These are phyloP conservation scores for Zaprionus ornatus DNA, from an alignment of 1,140 invertebrate species.

Conservation along the genomic window DNA sequence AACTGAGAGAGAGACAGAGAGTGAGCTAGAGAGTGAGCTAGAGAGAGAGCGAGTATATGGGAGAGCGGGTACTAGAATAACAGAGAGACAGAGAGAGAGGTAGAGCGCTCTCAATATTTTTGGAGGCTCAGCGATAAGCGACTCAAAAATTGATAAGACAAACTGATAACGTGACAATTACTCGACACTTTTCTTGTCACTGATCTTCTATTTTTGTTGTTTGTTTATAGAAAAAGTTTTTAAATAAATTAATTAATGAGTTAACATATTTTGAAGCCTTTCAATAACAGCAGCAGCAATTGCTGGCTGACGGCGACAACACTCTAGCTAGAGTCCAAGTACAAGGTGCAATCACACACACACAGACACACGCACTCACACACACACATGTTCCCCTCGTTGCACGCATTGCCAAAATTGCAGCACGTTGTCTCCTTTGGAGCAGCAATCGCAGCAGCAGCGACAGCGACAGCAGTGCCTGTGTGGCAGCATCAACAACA, in stretches of 20 bases:
- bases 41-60: not conserved
- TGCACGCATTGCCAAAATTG: constrained; percentile 42
- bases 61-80: not conserved
- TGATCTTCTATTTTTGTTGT: constrained; percentile 8
- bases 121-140: not conserved
- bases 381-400: not conserved
- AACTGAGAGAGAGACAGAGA: constrained; percentile 11
- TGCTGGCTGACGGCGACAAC: too few species aligned
- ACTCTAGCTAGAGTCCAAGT: not conserved
- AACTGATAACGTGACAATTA: constrained; percentile 13
- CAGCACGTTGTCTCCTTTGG: constrained; percentile 15
- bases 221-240: not conserved
- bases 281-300: not conserved
- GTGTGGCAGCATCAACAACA: constrained; percentile 1
- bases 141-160: constrained; percentile 16
- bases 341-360: not conserved
- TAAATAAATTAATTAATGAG: not conserved
- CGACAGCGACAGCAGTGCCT: not conserved
- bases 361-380: not conserved
- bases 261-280: not conserved
- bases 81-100: not conserved
- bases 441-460: not conserved
- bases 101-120: not conserved
- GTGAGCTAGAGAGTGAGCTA: not conserved
- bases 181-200: constrained; percentile 1